Evolutionary conservation across 1,140 invertebrate genomes (phyloP), one percentile per base, ranked within the genome.

Genomic region (Papilio polytes): DNA sequence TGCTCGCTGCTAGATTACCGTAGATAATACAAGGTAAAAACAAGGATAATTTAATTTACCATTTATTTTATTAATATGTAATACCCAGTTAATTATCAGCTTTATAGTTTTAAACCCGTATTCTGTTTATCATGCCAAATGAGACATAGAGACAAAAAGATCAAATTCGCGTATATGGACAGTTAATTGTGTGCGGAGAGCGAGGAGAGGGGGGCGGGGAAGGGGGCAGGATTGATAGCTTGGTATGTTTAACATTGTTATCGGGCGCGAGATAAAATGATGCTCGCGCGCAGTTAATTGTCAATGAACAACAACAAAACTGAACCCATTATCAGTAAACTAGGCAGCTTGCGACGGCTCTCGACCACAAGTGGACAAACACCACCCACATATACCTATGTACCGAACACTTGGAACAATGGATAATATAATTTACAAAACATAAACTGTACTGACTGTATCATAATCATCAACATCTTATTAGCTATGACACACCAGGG

Each of bases 241-340:
- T 20, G 74, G 74, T 78, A 78, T 78, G 59, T 78, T 78, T 78
- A 78, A 78, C 74, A 59, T 59, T 59, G 74, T 78, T 78, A 78
- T 78, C 74, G 74, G 48, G 22, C 74, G 51, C 74, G 51, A 78
- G 74, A 78, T 78, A 78, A 78, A 41, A 15, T 36, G 74, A 78
- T 56, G 53, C 53, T 70, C 51, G 10, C 74, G 46, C 74, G 22
- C 74, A 78, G 51, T 36, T 56, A 78, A 78, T 78, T 78, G 74
- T 78, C 20, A 78, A 78, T 78, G 51, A 41, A 59, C 31, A 59
- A 78, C 74, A 78, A 78, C 74, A 36, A 78, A 59, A 78, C 51
- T 59, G 51, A 78, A 51, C 22, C 46, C 46, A 9, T 76, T 76
- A 76, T 76, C 74, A 18, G 73, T 74, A 46, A 51, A 76, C 74